Evolutionary conservation across 2,113 vertebrate species (phyloP).

Genomic region (Varanus komodoensis): DNA sequence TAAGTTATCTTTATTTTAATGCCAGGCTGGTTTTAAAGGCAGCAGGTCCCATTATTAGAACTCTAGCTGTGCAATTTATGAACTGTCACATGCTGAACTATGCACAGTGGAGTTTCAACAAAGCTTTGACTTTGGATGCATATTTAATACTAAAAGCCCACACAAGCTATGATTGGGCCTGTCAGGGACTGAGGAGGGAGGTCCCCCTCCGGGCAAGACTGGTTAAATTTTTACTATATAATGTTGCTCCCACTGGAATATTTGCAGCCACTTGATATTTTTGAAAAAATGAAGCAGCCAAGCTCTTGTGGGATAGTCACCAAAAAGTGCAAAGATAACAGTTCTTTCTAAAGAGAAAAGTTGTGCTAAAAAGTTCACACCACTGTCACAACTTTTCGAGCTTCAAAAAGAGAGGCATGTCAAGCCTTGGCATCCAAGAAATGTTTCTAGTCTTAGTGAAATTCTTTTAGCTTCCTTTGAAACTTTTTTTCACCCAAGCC

Average conservation of each 20-base stretch:
- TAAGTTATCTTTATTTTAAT: slow-evolving; percentile 38
- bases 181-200: background rate
- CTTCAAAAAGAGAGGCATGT: background rate
- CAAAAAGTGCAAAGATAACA: background rate
- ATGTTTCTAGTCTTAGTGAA: background rate
- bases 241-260: slow-evolving; percentile 38
- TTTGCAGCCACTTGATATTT: slow-evolving; percentile 25
- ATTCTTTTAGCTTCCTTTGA: background rate
- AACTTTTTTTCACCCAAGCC: background rate
- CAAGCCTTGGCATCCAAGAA: background rate
- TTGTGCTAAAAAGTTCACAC: background rate
- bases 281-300: slow-evolving; percentile 1
- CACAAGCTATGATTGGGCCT: background rate
- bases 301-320: background rate
- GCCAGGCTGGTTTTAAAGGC: slow-evolving; percentile 47
- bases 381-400: background rate
- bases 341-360: background rate
- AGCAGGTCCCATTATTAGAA: slow-evolving; percentile 45
- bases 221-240: slow-evolving; percentile 20
- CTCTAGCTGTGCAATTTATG: slow-evolving; percentile 34
- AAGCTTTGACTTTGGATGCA: background rate
- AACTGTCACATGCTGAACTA: slow-evolving; percentile 26
- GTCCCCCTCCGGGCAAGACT: background rate
- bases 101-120: slow-evolving; percentile 15
- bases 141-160: slow-evolving; percentile 18